Conservation (phyloP, 2,113 vertebrate genomes). For the Nestor notabilis region DNA sequence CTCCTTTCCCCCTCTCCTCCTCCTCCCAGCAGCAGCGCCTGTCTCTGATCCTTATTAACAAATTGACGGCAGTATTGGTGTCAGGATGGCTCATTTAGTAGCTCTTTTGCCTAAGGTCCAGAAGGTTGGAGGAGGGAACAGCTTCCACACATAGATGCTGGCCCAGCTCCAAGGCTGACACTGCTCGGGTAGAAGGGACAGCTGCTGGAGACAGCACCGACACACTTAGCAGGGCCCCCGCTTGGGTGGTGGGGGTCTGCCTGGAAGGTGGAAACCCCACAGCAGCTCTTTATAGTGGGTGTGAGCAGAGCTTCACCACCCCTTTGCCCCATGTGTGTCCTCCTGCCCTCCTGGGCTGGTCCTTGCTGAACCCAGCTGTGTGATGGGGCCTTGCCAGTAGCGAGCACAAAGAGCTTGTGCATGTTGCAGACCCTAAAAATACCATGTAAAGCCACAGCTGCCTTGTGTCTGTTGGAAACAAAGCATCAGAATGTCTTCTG, state of each 20-base stretch:
- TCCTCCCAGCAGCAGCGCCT: slow-evolving; percentile 51
- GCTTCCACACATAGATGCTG: slow-evolving; percentile 51
- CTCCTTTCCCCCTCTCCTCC: background rate
- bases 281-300: background rate
- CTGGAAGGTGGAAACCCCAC: background rate
- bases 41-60: slow-evolving; percentile 58
- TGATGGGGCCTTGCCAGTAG: background rate
- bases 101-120: slow-evolving; percentile 54
- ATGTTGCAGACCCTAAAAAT: background rate
- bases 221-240: background rate
- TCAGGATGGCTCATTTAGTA: slow-evolving; percentile 68
- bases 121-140: slow-evolving; percentile 41
- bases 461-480: background rate
- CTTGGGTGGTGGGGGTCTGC: background rate
- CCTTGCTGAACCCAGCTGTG: background rate
- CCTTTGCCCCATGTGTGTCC: background rate
- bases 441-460: background rate
- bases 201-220: background rate
- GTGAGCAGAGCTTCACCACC: background rate
- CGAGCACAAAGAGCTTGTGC: background rate
- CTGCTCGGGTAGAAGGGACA: background rate
- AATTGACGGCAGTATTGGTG: slow-evolving; percentile 69
- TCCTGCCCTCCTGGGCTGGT: fast-evolving
- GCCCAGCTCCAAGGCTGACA: slow-evolving; percentile 23
- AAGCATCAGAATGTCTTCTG: background rate